phyloP scores from a whole-genome alignment of 2,113 vertebrate genomes.

The Catharus fuscescens region DNA sequence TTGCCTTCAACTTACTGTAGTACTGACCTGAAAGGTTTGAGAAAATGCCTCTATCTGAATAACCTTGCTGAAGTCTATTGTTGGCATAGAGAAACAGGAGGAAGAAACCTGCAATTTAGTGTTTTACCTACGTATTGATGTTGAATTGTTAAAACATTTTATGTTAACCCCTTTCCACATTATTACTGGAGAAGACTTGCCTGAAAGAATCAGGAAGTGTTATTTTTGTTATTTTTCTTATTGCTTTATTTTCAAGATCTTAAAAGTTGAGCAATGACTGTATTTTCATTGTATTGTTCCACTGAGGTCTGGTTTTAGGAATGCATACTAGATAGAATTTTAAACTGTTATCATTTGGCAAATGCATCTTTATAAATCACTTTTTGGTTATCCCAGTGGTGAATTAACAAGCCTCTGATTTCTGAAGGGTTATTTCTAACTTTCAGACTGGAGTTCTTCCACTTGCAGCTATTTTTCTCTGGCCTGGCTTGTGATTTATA shows the following conservation, averaged over 20 bases:
- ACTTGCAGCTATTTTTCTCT: slow-evolving; percentile 33
- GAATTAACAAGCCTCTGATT: slow-evolving; percentile 15
- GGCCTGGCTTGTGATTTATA: slow-evolving; percentile 56
- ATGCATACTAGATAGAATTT: background rate
- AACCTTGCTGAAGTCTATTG: background rate
- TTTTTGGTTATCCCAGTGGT: background rate
- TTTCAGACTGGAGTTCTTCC: slow-evolving; percentile 28
- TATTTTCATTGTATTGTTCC: background rate
- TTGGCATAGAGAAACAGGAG: background rate
- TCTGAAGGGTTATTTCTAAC: slow-evolving; percentile 1
- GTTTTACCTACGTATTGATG: background rate
- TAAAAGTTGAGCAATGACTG: background rate
- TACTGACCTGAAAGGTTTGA: background rate
- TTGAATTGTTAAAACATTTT: background rate
- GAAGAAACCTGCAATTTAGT: background rate
- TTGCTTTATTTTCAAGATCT: background rate
- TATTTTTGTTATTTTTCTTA: background rate
- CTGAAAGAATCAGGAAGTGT: background rate
- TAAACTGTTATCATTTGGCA: background rate
- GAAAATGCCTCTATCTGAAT: background rate
- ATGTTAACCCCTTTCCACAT: background rate
- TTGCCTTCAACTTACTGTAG: background rate
- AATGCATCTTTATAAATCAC: background rate
- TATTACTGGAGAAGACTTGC: background rate
- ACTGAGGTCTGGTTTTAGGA: background rate